Evolutionary conservation across 2,113 vertebrate species (phyloP).

Genomic region (Lanius ludovicianus): DNA sequence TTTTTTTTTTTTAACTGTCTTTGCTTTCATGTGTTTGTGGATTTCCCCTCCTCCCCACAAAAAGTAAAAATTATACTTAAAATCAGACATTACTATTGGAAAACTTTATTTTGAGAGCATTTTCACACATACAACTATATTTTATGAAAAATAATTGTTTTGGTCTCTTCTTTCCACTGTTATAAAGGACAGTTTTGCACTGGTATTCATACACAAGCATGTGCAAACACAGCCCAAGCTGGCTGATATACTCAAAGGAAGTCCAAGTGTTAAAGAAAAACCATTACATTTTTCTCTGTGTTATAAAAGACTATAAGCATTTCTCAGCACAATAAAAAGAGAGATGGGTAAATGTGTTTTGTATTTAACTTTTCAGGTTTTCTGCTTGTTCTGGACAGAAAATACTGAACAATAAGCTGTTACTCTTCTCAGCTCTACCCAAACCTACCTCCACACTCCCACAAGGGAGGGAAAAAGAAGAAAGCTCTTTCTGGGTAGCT

Average conservation of each 20-base stretch:
- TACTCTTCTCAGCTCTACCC: neutral
- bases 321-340: neutral
- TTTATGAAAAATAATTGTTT: neutral
- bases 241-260: neutral
- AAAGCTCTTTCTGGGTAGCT: neutral
- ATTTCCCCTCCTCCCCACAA: fast-evolving
- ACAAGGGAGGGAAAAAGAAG: neutral
- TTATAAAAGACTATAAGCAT: neutral
- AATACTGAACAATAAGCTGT: neutral
- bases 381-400: neutral
- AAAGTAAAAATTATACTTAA: neutral
- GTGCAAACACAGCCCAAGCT: neutral
- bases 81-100: neutral
- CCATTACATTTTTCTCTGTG: neutral
- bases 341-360: neutral
- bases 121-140: neutral
- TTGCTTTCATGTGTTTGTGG: neutral
- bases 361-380: neutral
- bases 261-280: neutral
- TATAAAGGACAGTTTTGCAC: neutral
- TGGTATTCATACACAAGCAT: neutral
- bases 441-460: neutral
- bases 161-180: neutral
- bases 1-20: neutral
- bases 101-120: neutral